Conservation (phyloP, 2,888 invertebrate genomes). For the Phragmatobia fuliginosa region DNA sequence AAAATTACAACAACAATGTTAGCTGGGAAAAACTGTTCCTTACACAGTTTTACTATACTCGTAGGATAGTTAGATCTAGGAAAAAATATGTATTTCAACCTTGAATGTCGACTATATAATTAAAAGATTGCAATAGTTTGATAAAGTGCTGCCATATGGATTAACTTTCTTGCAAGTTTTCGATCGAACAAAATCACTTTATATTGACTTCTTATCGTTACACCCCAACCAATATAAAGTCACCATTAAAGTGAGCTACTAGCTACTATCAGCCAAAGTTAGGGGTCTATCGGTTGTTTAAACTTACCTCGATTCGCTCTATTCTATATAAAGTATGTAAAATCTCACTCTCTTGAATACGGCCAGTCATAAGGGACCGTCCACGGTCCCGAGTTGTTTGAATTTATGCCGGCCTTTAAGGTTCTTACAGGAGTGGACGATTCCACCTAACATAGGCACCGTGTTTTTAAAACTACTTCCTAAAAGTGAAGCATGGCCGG, state of each 20-base stretch:
- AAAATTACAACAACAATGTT: not conserved
- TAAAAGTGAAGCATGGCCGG: constrained; percentile 61
- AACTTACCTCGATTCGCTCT: constrained; percentile 46
- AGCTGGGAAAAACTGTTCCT: not conserved
- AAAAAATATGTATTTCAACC: not conserved
- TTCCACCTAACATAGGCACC: constrained; percentile 35
- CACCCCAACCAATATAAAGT: constrained; percentile 42
- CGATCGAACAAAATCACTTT: constrained; percentile 41
- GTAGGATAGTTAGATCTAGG: not conserved
- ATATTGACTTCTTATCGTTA: constrained; percentile 48
- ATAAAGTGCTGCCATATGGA: constrained; percentile 24
- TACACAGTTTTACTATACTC: not conserved
- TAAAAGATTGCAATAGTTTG: constrained; percentile 33
- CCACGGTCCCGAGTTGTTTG: constrained; percentile 12
- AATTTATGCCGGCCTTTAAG: constrained; percentile 27
- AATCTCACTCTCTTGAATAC: constrained; percentile 36
- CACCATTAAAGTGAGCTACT: constrained; percentile 43
- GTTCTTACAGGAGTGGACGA: constrained; percentile 46
- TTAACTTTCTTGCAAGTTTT: constrained; percentile 17
- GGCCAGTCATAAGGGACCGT: constrained; percentile 28
- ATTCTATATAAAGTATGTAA: constrained; percentile 46
- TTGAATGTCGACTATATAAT: constrained; percentile 21
- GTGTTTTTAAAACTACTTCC: constrained; percentile 62
- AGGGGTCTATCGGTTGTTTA: constrained; percentile 56
- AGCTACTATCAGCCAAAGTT: constrained; percentile 52